Base-by-base conservation (phyloP, 2,113 vertebrate genomes). In the Amphilophus citrinellus region DNA sequence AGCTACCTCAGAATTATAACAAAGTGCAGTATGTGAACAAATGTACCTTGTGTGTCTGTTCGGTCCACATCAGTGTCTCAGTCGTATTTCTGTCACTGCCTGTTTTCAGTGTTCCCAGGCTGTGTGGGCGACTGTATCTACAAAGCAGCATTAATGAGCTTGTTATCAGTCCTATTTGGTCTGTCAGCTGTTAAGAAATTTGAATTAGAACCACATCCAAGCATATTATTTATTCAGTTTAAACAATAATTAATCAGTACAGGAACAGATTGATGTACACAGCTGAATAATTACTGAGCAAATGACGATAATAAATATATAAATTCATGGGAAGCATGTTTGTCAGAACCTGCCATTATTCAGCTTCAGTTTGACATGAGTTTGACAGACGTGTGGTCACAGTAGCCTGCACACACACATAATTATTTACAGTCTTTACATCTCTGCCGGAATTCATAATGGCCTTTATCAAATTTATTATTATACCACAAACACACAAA, bases 211-310 rank as follows among this genome's bases (percentile, higher is more conserved):
- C 75, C 86, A 87, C 57, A 88, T 86, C 85, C 22, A 59, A 66
- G 77, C 57, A 32, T 61, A 76, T 79, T 87, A 90, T 84, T 83
- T 73, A 89, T 84, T 71, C 75, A 60, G 39, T 84, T 91, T 79
- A 86, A 84, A 92, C 80, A 90, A 89, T 87, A 87, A 90, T 87
- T 85, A 87, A 93, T 92, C 82, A 88, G 59, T 18, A 50, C 77
- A 75, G 86, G 76, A 91, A 83, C 87, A 90, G 84, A 92, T 76
- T 91, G 86, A 86, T 88, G 84, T 71, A 84, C 76, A 86, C 91
- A 83, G 90, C 79, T 66, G 58, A 90, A 82, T 84, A 83, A 90
- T 89, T 79, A 87, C 22, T 20, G 39, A 63, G 84, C 47, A 62
- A 62, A 32, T 22, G 18, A 58, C 17, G 22, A 80, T 56, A 65